Evolutionary conservation across 2,113 vertebrate genomes (phyloP), one percentile per base, ranked within the genome.

Genomic region (Apeltes quadracus): DNA sequence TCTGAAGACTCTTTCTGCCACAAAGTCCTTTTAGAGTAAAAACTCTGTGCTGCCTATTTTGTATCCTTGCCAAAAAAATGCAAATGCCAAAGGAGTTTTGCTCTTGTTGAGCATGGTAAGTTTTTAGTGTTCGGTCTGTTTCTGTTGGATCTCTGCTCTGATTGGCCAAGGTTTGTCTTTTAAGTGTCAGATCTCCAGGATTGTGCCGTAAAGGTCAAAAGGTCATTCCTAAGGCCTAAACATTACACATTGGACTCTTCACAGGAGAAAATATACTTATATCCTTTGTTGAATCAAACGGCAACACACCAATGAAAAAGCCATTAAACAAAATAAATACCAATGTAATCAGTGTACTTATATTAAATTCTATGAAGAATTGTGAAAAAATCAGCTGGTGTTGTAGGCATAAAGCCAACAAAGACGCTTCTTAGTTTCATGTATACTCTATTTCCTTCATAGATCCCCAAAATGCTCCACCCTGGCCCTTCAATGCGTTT

Each of bases 21-120:
- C 1, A 0, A 68, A 75, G 61, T 55, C 56, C 51, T 15, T 38
- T 58, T 55, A 32, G n/a, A 23, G 27, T 38, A n/a, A 29, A 53
- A 64, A 57, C 34, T 59, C 64, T 27, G 36, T 13, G 20, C n/a
- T 69, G 32, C n/a, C 23, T n/a, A 27, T 39, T 78, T 64, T 55
- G 43, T 51, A 65, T 38, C 51, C 23, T 2, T 27, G 72, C 27
- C 69, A 63, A 69, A 76, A 29, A 7, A 74, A 67, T 67, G 51
- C 16, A 58, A 87, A 82, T 77, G 54, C 58, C 1, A 56, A 56
- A 44, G 6, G 11, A 50, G 57, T 23, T 62, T 29, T 69, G 39
- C 43, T 63, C 9, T 58, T 36, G 29, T 27, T 29, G 23, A 27
- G 44, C 48, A 36, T 51, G 15, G 41, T 57, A 13, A 41, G 22